These are phyloP conservation scores for Drosophila incognita DNA, from an alignment of 2,888 invertebrate species.

Conservation along the genomic window DNA sequence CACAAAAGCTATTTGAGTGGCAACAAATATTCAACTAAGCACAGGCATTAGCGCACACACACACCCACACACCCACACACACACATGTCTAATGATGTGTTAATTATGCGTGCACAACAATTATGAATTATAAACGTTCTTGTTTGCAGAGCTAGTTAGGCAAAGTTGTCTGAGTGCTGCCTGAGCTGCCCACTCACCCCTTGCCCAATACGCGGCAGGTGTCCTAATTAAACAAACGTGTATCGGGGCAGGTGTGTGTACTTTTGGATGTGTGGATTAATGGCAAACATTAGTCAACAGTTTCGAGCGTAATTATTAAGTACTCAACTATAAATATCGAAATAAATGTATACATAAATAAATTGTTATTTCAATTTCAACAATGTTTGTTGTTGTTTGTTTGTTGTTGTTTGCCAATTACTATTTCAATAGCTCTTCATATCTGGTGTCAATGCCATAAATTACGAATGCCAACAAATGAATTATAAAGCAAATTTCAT, in stretches of 20 bases:
- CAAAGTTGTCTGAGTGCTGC: neutral
- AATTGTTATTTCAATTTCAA: neutral
- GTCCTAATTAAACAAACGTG: conserved; percentile 41
- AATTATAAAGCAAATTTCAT: conserved; percentile 8
- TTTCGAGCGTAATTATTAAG: conserved; percentile 5
- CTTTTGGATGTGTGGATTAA: conserved; percentile 33
- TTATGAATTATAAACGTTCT: conserved; percentile 57
- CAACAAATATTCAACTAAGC: conserved; percentile 5
- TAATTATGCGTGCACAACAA: conserved; percentile 54
- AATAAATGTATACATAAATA: conserved; percentile 5
- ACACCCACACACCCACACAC: neutral
- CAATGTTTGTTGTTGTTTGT: conserved; percentile 1
- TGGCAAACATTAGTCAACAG: conserved; percentile 51
- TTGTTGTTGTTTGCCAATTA: conserved; percentile 9
- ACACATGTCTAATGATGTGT: conserved; percentile 57
- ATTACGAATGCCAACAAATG: conserved; percentile 9
- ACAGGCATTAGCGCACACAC: neutral
- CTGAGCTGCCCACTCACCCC: neutral
- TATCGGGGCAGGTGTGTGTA: conserved; percentile 8
- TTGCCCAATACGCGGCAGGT: conserved; percentile 31
- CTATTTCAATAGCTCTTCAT: conserved; percentile 25
- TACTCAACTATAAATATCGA: neutral
- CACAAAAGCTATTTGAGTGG: neutral
- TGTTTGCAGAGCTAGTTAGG: conserved; percentile 3
- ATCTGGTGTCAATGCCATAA: conserved; percentile 10